Conservation (phyloP, 1,140 invertebrate genomes). For the Orchestia grillus region DNA sequence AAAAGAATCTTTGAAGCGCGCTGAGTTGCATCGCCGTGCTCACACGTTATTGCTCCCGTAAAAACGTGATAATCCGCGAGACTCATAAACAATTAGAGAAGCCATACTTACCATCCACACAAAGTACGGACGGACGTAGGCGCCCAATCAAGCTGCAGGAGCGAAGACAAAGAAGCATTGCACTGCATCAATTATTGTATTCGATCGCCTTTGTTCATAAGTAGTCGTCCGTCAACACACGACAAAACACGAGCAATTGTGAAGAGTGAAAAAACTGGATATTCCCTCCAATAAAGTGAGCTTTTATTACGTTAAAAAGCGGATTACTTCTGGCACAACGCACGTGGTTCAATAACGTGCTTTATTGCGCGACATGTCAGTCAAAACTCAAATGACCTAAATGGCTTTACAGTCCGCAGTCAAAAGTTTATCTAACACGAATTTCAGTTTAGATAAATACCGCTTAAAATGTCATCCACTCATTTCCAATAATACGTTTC, state of each 20-base stretch:
- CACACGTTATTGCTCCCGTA: neutral
- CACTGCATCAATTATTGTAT: conserved; percentile 1
- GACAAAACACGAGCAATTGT: neutral
- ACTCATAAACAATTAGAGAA: neutral
- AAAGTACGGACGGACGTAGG: neutral
- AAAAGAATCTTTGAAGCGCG: neutral
- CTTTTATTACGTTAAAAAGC: neutral
- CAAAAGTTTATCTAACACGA: no score
- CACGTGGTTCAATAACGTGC: neutral
- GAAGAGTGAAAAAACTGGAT: neutral
- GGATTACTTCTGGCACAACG: neutral
- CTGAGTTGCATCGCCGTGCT: neutral
- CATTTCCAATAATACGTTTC: no score
- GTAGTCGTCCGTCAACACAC: neutral
- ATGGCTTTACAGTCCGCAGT: neutral
- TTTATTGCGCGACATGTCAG: neutral
- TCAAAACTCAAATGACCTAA: neutral
- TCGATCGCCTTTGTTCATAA: neutral
- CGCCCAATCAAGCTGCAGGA: neutral
- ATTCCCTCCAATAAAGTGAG: neutral
- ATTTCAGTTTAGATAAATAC: no score
- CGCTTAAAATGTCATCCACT: no score
- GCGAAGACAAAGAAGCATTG: neutral
- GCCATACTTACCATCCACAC: neutral
- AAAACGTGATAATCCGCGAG: neutral